Percentiles rank a stretch among this genome's conserved stretches.
phyloP scores from a whole-genome alignment of 2,797 vertebrate genomes.

The Falco rusticolus region DNA sequence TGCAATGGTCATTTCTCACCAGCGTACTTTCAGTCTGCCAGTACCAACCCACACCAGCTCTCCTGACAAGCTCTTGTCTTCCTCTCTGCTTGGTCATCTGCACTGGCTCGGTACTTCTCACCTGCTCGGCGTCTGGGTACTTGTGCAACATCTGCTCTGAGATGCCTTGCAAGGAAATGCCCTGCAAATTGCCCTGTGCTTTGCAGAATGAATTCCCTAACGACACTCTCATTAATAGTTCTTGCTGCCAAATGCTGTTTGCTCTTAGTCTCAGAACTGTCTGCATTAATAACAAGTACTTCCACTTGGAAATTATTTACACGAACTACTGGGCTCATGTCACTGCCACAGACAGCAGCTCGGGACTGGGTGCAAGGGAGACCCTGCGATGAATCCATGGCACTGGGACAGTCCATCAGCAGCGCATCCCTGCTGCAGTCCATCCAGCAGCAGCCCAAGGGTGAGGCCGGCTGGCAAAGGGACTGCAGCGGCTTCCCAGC shows the following conservation, averaged over 20 bases:
- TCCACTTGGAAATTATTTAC: not conserved
- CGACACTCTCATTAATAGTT: not conserved
- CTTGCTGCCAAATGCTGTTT: conserved; percentile 23
- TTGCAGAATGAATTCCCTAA: not conserved
- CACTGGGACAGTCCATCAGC: too few species aligned
- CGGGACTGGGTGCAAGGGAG: not conserved
- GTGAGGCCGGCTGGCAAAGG: not conserved
- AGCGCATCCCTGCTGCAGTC: too few species aligned
- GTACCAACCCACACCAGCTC: not conserved
- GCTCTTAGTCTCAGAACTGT: conserved; percentile 38
- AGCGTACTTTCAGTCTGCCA: not conserved
- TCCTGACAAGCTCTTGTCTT: not conserved
- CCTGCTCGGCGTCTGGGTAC: not conserved
- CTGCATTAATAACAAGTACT: not conserved
- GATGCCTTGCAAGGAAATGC: not conserved
- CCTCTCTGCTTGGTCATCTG: not conserved
- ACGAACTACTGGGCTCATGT: not conserved
- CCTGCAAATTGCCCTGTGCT: not conserved
- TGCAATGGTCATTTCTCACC: not conserved
- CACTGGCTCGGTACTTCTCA: rapidly evolving
- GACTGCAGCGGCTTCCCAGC: not conserved
- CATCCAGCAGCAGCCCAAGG: not conserved
- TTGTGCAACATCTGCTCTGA: not conserved
- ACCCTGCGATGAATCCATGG: not conserved
- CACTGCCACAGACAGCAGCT: not conserved